phyloP scores from a whole-genome alignment of 1,140 invertebrate genomes.

The Bombus affinis region DNA sequence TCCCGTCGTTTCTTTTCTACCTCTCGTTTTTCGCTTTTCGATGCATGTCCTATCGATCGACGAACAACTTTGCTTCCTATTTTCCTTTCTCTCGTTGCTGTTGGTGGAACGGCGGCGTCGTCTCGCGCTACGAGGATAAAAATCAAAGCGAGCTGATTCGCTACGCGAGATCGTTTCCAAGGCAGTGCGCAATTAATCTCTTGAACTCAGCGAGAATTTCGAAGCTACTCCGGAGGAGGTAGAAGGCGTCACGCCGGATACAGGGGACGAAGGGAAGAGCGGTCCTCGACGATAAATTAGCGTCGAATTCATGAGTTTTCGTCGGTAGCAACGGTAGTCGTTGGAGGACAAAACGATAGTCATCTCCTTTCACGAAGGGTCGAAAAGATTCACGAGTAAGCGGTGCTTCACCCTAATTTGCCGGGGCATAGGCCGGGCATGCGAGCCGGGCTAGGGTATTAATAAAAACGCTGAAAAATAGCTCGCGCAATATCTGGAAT shows the following conservation, averaged over 20 bases:
- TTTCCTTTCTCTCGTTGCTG: not conserved
- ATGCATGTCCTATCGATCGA: not conserved
- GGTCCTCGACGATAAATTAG: constrained; percentile 63
- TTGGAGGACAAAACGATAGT: constrained; percentile 69
- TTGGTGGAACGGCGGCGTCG: not conserved
- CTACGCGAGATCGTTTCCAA: constrained; percentile 1
- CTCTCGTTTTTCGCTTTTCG: not conserved
- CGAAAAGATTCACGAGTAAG: constrained; percentile 66
- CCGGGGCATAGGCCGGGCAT: constrained; percentile 23
- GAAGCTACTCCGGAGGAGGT: not conserved
- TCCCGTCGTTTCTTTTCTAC: not conserved
- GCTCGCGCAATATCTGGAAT: constrained; percentile 70
- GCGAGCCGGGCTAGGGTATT: constrained; percentile 64
- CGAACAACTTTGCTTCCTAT: not conserved
- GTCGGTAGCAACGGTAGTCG: constrained; percentile 69
- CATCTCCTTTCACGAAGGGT: constrained; percentile 66
- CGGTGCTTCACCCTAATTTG: constrained; percentile 68
- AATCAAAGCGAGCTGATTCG: not conserved
- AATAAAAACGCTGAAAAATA: constrained; percentile 72
- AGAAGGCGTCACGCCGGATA: constrained; percentile 49
- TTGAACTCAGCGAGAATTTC: constrained; percentile 33
- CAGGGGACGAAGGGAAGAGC: constrained; percentile 18
- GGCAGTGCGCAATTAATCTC: constrained; percentile 34
- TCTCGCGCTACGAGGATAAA: not conserved
- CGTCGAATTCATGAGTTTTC: constrained; percentile 67